Percentiles rank a stretch among this genome's conserved stretches.
Evolutionary conservation across 2,888 invertebrate species (phyloP).

Genomic region (Nematopogon swammerdamellus): DNA sequence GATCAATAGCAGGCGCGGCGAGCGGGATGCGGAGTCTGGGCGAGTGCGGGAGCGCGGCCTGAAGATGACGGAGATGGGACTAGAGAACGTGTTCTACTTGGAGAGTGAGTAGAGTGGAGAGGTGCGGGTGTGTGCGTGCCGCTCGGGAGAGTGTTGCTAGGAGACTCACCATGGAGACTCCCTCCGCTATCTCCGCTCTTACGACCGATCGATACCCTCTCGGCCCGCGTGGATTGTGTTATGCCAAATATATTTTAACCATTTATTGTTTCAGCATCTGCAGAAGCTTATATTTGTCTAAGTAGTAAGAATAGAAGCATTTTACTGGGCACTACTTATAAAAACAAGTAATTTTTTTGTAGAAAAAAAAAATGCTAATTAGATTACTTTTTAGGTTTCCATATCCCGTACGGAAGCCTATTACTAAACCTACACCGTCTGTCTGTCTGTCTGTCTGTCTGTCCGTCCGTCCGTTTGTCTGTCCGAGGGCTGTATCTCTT

Average conservation of each 20-base stretch:
- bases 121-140: conserved; percentile 22
- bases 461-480: too few relatives aligned
- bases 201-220: conserved; percentile 54
- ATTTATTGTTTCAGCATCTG: too few relatives aligned
- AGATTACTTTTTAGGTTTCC: too few relatives aligned
- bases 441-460: too few relatives aligned
- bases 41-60: conserved; percentile 20
- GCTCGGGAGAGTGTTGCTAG: conserved; percentile 44
- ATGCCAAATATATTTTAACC: conserved; percentile 32
- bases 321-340: too few relatives aligned
- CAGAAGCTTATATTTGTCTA: too few relatives aligned
- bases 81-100: conserved; percentile 51
- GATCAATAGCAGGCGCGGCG: conserved; percentile 40
- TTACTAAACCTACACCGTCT: too few relatives aligned
- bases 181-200: conserved; percentile 24
- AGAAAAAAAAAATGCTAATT: too few relatives aligned
- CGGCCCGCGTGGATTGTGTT: conserved; percentile 34
- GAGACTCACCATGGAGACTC: conserved; percentile 36
- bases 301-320: too few relatives aligned
- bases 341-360: too few relatives aligned
- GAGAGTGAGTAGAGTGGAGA: conserved; percentile 47
- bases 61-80: conserved; percentile 50
- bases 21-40: conserved; percentile 31
- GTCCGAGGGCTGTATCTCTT: too few relatives aligned
- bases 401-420: too few relatives aligned